phyloP scores from a whole-genome alignment of 2,113 vertebrate genomes.

The Poicephalus gulielmi region DNA sequence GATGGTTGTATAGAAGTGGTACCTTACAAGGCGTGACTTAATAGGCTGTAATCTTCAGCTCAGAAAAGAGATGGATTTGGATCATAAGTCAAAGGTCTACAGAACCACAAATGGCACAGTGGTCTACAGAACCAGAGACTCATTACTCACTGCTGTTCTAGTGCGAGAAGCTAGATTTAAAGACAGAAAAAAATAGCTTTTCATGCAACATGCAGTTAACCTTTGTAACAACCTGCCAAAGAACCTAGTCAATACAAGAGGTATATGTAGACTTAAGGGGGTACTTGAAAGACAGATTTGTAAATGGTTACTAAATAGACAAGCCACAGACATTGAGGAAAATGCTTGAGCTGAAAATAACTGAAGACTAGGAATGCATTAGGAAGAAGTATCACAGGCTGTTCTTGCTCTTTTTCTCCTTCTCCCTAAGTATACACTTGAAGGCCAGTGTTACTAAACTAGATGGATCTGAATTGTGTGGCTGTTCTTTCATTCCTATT shows the following conservation, averaged over 20 bases:
- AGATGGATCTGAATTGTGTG: neutral
- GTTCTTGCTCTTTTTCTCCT: neutral
- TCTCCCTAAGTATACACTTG: neutral
- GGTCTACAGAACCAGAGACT: neutral
- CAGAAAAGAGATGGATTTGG: neutral
- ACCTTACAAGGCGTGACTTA: neutral
- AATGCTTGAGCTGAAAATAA: neutral
- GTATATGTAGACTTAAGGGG: neutral
- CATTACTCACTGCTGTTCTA: neutral
- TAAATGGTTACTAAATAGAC: neutral
- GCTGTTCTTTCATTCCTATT: neutral
- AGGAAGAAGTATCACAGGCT: neutral
- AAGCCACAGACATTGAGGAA: neutral
- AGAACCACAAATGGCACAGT: neutral
- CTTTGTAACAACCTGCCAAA: neutral
- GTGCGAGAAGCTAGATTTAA: neutral
- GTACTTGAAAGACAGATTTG: neutral
- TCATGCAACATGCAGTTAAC: neutral
- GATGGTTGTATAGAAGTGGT: neutral
- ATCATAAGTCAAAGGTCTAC: neutral
- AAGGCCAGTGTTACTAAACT: neutral
- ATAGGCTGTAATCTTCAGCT: neutral
- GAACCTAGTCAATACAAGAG: neutral
- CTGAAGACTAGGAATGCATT: neutral
- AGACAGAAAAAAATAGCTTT: neutral